Conservation (phyloP, 2,888 invertebrate genomes). For the Dolomedes plantarius region DNA sequence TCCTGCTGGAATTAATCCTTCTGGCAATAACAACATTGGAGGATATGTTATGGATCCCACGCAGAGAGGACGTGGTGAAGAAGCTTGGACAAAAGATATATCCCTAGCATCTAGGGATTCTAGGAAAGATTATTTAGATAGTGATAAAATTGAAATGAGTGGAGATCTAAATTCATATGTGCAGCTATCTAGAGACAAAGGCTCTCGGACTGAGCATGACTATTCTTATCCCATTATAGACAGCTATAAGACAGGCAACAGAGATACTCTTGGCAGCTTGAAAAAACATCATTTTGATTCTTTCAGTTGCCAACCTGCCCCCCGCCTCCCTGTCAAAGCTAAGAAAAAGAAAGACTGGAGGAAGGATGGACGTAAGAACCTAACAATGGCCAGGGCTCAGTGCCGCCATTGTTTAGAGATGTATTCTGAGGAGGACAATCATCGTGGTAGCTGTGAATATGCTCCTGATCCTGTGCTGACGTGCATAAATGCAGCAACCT, state of each 20-base stretch:
- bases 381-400: conserved; percentile 74
- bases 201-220: conserved; percentile 84
- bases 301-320: conserved; percentile 61
- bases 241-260: conserved; percentile 73
- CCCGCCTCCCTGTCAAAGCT: conserved; percentile 58
- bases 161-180: conserved; percentile 84
- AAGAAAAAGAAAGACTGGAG: conserved; percentile 74
- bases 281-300: conserved; percentile 52
- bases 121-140: conserved; percentile 57
- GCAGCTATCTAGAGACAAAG: conserved; percentile 80
- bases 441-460: conserved; percentile 83
- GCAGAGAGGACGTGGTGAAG: conserved; percentile 73
- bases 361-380: conserved; percentile 70
- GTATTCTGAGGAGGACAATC: conserved; percentile 89
- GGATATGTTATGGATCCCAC: conserved; percentile 40
- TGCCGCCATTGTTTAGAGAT: conserved; percentile 79
- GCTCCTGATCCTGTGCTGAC: conserved; percentile 89
- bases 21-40: conserved; percentile 53
- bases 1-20: conserved; percentile 48
- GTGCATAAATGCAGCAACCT: conserved; percentile 88
- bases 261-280: conserved; percentile 41
- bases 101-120: conserved; percentile 32
- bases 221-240: conserved; percentile 88
- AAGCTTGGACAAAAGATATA: conserved; percentile 75
- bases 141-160: conserved; percentile 72